Evolutionary conservation across 1,140 invertebrate species (phyloP), one percentile per base, ranked within the genome.

Genomic region (Drosophila aff.): DNA sequence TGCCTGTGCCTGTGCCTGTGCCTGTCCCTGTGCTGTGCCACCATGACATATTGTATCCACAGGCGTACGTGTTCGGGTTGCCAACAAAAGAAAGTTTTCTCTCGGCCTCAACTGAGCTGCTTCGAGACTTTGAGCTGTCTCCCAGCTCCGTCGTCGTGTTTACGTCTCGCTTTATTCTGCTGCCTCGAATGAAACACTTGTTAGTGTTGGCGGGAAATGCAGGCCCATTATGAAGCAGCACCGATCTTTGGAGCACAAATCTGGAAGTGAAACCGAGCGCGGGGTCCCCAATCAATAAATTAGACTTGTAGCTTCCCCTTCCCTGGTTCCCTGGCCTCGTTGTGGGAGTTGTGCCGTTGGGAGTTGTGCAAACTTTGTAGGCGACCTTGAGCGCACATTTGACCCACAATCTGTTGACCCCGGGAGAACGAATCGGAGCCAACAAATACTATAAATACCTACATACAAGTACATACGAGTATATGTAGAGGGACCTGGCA

Each of bases 41-140:
- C n/a, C 28, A 6, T 28, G 83, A 89, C 83, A 87, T 87, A 87
- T 87, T 87, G 83, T 87, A 89, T 87, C 83, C 83, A 87, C 83
- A 89, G 59, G 68, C 77, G 84, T 80, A 87, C 83, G 83, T 87
- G 83, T 47, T 44, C 59, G 69, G 81, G 63, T 31, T 84, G 55
- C 68, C 84, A 84, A 89, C 81, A 69, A 63, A 78, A n/a, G 81
- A 78, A 84, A 84, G 61, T 89, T 82, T 76, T 75, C 53, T 59
- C 59, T 59, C 23, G 23, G 59, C 36, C 31, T 21, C 4, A 33
- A 23, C 26, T 44, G 33, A 10, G 33, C 11, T 36, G 33, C 36
- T 38, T 13, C 0, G 11, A 13, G 36, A 15, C 28, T 31, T 5
- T 16, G 26, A 10, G 49, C 10, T 4, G 9, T n/a, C 16, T 1